Evolutionary conservation across 1,140 invertebrate species (phyloP), one percentile per base, ranked within the genome.

Genomic region (Diabrotica virgifera): DNA sequence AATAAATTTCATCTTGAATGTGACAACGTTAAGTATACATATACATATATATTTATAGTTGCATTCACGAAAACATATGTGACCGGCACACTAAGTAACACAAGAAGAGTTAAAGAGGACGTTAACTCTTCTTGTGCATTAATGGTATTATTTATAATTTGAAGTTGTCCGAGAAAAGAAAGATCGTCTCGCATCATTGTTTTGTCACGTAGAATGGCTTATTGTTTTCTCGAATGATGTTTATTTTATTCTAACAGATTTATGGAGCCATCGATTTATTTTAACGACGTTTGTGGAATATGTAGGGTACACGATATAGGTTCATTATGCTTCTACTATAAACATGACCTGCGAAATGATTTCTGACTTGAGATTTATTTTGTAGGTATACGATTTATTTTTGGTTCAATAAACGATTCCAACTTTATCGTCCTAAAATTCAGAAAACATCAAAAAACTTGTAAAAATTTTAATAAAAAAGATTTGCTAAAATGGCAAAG

Each of bases 111-210:
- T 24, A n/a, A 46, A 46, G n/a, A 46, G 5, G 40, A 8, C 40
- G 40, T 46, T 46, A 46, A 46, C 40, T 46, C n/a, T 46, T 11
- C n/a, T 46, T 46, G n/a, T 24, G 24, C 24, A 24, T 46, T 10
- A 46, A 46, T 46, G 40, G 40, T 10, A 46, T 46, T 46, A 46
- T 46, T 46, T 46, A 46, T 46, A 46, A 46, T 46, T 46, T 46
- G 8, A n/a, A 46, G 40, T 5, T 3, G 40, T 46, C 40, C 40
- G n/a, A 46, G 40, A 46, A 46, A 46, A 46, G 40, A 46, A 46
- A 46, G 40, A 46, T 46, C 8, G n/a, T 3, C 40, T 46, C 40
- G n/a, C 40, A 46, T 46, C 40, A 46, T 46, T 46, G 8, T 46
- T 46, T 10, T 46, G 40, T 46, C 40, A 46, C 40, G 40, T 46